These are phyloP conservation scores for Gambelia wislizenii DNA, from an alignment of 2,797 vertebrate species.

Conservation along the genomic window DNA sequence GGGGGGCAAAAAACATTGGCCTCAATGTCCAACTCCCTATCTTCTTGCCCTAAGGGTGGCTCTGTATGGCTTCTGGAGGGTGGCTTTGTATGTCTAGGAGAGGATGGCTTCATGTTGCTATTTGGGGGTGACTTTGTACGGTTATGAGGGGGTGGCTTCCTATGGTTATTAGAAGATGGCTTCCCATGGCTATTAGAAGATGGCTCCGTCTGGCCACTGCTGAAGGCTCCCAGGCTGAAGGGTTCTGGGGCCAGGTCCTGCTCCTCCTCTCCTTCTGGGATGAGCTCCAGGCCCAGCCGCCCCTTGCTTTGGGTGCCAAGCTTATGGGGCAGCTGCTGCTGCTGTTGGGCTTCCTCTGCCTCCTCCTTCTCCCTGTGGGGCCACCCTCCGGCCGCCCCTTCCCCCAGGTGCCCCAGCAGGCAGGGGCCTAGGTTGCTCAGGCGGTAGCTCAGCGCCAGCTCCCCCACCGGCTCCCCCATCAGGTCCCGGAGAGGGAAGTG, in stretches of 20 bases:
- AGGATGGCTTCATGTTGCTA: background rate
- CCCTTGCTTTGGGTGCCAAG: background rate
- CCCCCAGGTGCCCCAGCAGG: slow-evolving; percentile 67
- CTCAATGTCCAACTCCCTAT: slow-evolving; percentile 57
- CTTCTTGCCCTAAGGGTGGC: background rate
- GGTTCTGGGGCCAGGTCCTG: background rate
- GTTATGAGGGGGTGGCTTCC: too few relatives aligned
- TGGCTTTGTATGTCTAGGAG: background rate
- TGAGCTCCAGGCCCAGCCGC: background rate
- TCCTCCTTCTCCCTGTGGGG: background rate
- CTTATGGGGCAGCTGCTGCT: fast-evolving
- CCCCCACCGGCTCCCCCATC: slow-evolving; percentile 79
- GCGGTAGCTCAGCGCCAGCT: slow-evolving; percentile 83
- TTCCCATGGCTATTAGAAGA: too few relatives aligned
- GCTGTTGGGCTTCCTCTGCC: too few relatives aligned
- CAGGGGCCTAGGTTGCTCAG: slow-evolving; percentile 79
- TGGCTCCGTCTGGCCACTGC: background rate
- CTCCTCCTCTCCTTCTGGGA: background rate
- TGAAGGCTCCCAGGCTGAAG: background rate
- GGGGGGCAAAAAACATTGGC: slow-evolving; percentile 85
- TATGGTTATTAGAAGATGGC: too few relatives aligned
- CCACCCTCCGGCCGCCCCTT: background rate
- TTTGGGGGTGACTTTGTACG: background rate
- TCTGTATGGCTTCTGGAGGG: too few relatives aligned
- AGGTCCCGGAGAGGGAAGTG: slow-evolving; percentile 74